Evolutionary conservation across 2,113 vertebrate genomes (phyloP).

Genomic region (Electrona antarctica): DNA sequence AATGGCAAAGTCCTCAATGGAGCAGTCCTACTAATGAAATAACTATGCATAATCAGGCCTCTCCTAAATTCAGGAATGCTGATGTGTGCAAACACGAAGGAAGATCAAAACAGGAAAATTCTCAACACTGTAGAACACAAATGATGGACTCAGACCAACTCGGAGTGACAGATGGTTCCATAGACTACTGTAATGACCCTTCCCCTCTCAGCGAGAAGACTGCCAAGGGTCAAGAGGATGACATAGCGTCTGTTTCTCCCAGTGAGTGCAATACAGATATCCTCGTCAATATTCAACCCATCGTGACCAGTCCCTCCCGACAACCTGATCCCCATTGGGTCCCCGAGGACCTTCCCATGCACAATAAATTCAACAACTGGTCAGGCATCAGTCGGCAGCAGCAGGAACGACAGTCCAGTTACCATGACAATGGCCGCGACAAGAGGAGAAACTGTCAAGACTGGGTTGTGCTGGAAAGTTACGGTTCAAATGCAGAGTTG

Average conservation of each 20-base stretch:
- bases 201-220: slow-evolving; percentile 59
- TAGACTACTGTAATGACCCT: neutral
- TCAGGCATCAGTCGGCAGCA: slow-evolving; percentile 77
- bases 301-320: slow-evolving; percentile 15
- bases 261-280: slow-evolving; percentile 87
- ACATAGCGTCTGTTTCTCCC: slow-evolving; percentile 71
- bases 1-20: slow-evolving; percentile 23
- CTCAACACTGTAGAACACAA: neutral
- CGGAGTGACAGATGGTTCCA: slow-evolving; percentile 22
- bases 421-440: slow-evolving; percentile 36
- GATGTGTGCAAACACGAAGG: slow-evolving; percentile 9
- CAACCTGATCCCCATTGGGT: slow-evolving; percentile 35
- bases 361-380: slow-evolving; percentile 93
- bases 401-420: slow-evolving; percentile 25
- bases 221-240: slow-evolving; percentile 65
- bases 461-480: slow-evolving; percentile 37
- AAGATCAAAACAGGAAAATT: slow-evolving; percentile 3
- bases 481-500: slow-evolving; percentile 34
- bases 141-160: slow-evolving; percentile 6
- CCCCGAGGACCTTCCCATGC: slow-evolving; percentile 83
- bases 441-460: slow-evolving; percentile 25
- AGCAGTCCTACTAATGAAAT: slow-evolving; percentile 13
- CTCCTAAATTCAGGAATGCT: slow-evolving; percentile 18
- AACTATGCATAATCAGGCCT: slow-evolving; percentile 17
- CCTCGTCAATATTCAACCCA: slow-evolving; percentile 70